Conservation (phyloP, 2,888 invertebrate species). For the Sipha maydis region DNA sequence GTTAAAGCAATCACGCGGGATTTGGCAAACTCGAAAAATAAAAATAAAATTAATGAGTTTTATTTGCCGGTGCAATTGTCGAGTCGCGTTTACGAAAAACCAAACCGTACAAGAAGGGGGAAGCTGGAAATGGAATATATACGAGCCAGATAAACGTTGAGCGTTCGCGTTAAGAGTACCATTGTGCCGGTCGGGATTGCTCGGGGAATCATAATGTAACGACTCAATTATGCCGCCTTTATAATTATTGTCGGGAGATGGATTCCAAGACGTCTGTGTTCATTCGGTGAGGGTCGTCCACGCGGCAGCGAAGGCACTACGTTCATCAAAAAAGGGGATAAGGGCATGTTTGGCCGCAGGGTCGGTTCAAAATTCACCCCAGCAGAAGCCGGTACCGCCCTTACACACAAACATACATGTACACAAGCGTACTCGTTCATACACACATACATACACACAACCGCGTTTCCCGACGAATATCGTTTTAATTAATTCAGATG, state of each 20-base stretch:
- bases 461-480: constrained; percentile 37
- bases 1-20: neutral
- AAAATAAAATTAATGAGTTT: neutral
- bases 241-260: constrained; percentile 38
- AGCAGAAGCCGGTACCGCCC: constrained; percentile 29
- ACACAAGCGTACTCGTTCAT: too few relatives aligned
- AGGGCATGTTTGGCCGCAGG: constrained; percentile 42
- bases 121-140: neutral
- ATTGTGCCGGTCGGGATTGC: constrained; percentile 11
- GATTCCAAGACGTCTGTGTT: constrained; percentile 41
- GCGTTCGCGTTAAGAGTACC: neutral
- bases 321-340: constrained; percentile 4
- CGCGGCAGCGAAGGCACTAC: neutral
- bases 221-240: constrained; percentile 59
- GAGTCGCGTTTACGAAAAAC: neutral
- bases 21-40: neutral
- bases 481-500: constrained; percentile 60
- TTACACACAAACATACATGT: neutral
- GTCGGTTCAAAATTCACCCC: constrained; percentile 50
- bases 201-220: constrained; percentile 26
- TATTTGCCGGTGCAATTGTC: neutral
- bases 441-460: too few relatives aligned
- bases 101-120: neutral
- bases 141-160: constrained; percentile 11
- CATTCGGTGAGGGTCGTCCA: constrained; percentile 27